Percentiles rank a stretch among this genome's conserved stretches.
Evolutionary conservation across 2,113 vertebrate species (phyloP).

Genomic region (Marcusenius ussheri): DNA sequence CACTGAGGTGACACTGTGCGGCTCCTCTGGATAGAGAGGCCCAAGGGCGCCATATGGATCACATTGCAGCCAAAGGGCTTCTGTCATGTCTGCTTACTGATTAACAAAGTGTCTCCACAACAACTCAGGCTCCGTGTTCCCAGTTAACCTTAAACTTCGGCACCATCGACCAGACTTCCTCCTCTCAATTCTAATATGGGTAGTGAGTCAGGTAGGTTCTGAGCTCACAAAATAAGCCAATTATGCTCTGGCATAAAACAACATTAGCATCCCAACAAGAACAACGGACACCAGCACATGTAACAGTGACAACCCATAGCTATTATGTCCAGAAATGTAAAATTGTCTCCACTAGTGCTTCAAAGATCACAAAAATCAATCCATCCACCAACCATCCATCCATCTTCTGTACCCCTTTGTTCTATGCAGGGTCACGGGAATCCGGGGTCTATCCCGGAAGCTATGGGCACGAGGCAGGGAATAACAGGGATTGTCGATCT

Average conservation of each 20-base stretch:
- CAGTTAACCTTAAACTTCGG: not conserved
- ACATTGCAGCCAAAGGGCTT: constrained; percentile 21
- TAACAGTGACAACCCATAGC: not conserved
- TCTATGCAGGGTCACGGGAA: not conserved
- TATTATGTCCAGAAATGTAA: not conserved
- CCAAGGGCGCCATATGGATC: constrained; percentile 24
- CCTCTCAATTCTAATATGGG: not conserved
- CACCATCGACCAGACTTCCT: not conserved
- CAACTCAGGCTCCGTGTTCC: not conserved
- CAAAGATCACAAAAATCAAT: not conserved
- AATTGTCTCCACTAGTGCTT: not conserved
- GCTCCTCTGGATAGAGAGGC: constrained; percentile 27
- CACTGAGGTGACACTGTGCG: constrained; percentile 32
- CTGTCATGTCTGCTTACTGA: constrained; percentile 18
- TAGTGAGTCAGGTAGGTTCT: not conserved
- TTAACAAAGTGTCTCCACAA: constrained; percentile 12
- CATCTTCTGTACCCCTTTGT: not conserved
- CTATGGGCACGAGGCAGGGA: not conserved
- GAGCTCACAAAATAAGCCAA: not conserved
- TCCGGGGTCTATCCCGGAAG: not conserved
- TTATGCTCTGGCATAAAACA: not conserved
- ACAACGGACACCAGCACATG: not conserved
- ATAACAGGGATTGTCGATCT: not conserved
- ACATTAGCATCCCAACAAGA: not conserved
- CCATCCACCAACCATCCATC: not conserved